phyloP scores from a whole-genome alignment of 1,140 invertebrate genomes.

The Drosophila ercepeae region DNA sequence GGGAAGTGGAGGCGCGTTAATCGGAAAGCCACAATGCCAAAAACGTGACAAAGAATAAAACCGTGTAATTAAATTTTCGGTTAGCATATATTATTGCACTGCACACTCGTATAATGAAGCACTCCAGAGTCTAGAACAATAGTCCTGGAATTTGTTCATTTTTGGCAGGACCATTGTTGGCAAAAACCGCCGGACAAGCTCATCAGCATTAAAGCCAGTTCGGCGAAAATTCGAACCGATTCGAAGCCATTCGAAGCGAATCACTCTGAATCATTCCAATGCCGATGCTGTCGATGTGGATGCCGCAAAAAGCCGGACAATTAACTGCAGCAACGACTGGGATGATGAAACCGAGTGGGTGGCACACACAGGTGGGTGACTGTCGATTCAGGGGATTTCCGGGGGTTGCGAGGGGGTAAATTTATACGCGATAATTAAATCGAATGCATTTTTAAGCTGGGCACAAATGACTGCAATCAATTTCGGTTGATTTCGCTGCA shows the following conservation, averaged over 20 bases:
- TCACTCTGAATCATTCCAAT: constrained; percentile 16
- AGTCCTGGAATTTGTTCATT: constrained; percentile 2
- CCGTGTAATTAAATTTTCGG: constrained; percentile 28
- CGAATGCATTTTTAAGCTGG: constrained; percentile 75
- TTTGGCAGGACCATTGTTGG: background rate
- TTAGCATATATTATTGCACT: background rate
- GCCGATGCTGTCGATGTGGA: constrained; percentile 2
- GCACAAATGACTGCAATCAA: constrained; percentile 69
- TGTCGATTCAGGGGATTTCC: background rate
- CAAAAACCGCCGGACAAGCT: background rate
- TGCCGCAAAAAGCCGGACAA: constrained; percentile 58
- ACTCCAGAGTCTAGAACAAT: background rate
- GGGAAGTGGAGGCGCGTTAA: constrained; percentile 1
- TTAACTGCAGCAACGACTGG: constrained; percentile 50
- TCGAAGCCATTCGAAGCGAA: constrained; percentile 23
- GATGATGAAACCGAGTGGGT: background rate
- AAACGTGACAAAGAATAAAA: constrained; percentile 52
- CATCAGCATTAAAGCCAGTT: background rate
- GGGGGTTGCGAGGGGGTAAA: constrained; percentile 13
- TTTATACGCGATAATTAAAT: constrained; percentile 77
- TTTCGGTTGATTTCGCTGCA: constrained; percentile 57
- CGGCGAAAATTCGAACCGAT: background rate
- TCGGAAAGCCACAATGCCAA: constrained; percentile 65
- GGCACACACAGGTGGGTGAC: background rate
- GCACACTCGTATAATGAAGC: background rate